Evolutionary conservation across 2,113 vertebrate genomes (phyloP), one percentile per base, ranked within the genome.

Genomic region (Myotis yumanensis): DNA sequence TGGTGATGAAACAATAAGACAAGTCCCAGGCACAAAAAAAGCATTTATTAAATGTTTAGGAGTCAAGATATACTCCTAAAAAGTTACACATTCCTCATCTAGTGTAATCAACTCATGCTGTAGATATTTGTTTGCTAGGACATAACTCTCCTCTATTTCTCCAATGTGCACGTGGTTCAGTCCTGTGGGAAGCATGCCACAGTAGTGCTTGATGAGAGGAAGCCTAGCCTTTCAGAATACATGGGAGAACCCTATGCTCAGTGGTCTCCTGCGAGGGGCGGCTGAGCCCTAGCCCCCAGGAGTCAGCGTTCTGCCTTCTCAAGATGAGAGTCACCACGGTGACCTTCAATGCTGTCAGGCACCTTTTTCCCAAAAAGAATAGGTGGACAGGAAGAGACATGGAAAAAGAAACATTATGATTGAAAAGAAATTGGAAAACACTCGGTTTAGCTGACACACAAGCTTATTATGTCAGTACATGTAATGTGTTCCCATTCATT

Each of bases 381-480:
- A 87, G 43, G n/a, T 87, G 86, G 59, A 80, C 32, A 84, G 46
- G 83, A 76, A 73, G 72, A 32, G 71, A 64, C 17, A 40, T 1
- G 8, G 54, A 17, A 72, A 84, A 90, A 59, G 18, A 59, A 80
- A 87, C 69, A 89, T 15, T 7, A 79, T 11, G 1, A 77, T 11
- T 30, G 66, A 75, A 80, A 73, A 69, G 32, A 94, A 89, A 72
- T 72, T 59, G 79, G 17, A 95, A 94, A 94, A n/a, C 62, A 8
- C 35, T 57, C 75, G 30, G 30, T 82, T 71, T 82, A 76, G 52
- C 71, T 85, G 51, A 62, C 35, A 48, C 9, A 48, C 40, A 84
- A 62, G 40, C 92, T 77, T 95, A 62, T 68, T 62, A 69, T 83
- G 57, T 82, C 82, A 80, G 0, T 0, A 3, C 79, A 40, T 62